Percentiles rank a stretch among this genome's conserved stretches.
Evolutionary conservation across 2,888 invertebrate species (phyloP).

Genomic region (Archaeoteleia sp.): DNA sequence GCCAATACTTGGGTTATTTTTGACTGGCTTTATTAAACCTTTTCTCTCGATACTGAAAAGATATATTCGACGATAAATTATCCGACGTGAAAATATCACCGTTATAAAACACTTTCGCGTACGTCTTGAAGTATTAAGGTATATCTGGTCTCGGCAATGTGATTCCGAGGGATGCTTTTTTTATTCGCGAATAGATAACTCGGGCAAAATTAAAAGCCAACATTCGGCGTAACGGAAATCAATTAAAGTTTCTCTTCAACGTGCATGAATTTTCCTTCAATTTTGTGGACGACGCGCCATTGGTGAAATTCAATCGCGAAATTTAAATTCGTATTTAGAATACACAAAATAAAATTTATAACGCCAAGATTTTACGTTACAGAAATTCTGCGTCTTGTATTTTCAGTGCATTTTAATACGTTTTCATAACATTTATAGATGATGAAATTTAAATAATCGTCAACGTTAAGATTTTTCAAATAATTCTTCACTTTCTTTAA

Average conservation of each 20-base stretch:
- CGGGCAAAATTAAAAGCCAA: slow-evolving; percentile 49
- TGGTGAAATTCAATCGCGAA: slow-evolving; percentile 48
- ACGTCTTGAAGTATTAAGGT: slow-evolving; percentile 47
- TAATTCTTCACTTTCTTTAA: too few relatives aligned
- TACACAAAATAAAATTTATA: slow-evolving; percentile 48
- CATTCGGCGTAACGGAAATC: slow-evolving; percentile 51
- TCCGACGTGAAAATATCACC: slow-evolving; percentile 42
- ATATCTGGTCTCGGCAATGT: slow-evolving; percentile 37
- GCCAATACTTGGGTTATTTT: slow-evolving; percentile 20
- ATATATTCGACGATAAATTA: slow-evolving; percentile 45
- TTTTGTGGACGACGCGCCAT: slow-evolving; percentile 31
- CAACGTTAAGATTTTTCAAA: too few relatives aligned
- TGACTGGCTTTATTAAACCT: slow-evolving; percentile 29
- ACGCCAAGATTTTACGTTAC: too few relatives aligned
- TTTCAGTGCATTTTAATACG: too few relatives aligned
- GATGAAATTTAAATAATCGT: too few relatives aligned
- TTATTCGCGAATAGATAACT: slow-evolving; percentile 28
- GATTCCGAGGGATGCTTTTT: slow-evolving; percentile 41
- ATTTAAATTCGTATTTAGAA: slow-evolving; percentile 50
- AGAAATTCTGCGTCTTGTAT: too few relatives aligned
- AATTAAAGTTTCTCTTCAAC: slow-evolving; percentile 49
- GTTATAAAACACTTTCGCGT: slow-evolving; percentile 49
- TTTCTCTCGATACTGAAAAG: slow-evolving; percentile 29
- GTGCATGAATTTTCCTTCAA: slow-evolving; percentile 49
- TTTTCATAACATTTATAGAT: too few relatives aligned